phyloP scores from a whole-genome alignment of 1,140 invertebrate genomes.

The Nephila pilipes region DNA sequence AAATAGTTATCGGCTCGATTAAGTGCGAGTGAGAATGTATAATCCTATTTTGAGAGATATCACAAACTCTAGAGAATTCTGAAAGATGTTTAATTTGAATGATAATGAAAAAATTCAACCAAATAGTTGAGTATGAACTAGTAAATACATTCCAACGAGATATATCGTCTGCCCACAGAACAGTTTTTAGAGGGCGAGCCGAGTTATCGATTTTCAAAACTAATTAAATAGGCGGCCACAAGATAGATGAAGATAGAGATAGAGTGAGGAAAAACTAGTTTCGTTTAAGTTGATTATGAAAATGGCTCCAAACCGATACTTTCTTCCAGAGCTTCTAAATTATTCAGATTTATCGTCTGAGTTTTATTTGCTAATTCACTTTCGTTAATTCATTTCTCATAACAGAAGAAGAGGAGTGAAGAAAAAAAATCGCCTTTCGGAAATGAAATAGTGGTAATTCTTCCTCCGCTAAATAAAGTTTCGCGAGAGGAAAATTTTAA shows the following conservation, averaged over 20 bases:
- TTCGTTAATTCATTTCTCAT: not conserved
- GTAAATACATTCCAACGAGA: not conserved
- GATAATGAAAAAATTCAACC: no score
- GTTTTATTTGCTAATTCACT: constrained; percentile 36
- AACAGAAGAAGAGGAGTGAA: not conserved
- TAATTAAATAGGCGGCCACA: constrained; percentile 27
- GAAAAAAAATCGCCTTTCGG: not conserved
- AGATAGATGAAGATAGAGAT: constrained; percentile 49
- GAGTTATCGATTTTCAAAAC: constrained; percentile 42
- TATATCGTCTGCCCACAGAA: not conserved
- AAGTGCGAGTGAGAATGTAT: no score
- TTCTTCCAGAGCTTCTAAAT: not conserved
- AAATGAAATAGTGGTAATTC: not conserved
- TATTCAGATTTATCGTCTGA: constrained; percentile 35
- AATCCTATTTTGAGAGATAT: no score
- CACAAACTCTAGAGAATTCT: not conserved
- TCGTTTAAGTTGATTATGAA: constrained; percentile 49
- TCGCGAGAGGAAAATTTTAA: not conserved
- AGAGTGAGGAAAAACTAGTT: not conserved
- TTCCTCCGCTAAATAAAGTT: no score
- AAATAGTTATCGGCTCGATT: no score
- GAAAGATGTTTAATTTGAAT: not conserved
- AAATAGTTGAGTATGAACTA: no score
- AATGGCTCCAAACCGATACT: not conserved
- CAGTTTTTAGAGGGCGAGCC: not conserved